A percentile compares a stretch with the other conserved stretches of the same genome.
phyloP scores from a whole-genome alignment of 2,888 invertebrate species.

The Tetrapedia diversipes region DNA sequence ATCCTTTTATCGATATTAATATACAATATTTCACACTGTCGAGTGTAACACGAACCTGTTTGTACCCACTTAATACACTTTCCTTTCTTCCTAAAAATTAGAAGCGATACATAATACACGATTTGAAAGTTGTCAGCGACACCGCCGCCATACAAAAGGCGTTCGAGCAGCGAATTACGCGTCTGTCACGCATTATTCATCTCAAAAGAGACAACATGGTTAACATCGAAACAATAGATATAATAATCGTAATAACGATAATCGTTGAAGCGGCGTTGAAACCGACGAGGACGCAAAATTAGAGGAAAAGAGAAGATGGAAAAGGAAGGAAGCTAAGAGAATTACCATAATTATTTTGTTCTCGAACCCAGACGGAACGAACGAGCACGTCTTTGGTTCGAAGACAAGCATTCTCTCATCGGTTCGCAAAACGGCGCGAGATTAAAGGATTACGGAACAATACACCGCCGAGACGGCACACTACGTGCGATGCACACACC shows the following conservation, averaged over 20 bases:
- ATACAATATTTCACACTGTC: neutral
- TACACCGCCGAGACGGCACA: neutral
- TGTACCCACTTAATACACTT: neutral
- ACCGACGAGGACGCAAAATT: neutral
- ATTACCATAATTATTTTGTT: neutral
- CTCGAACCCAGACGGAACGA: neutral
- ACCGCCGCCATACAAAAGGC: neutral
- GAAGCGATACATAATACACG: neutral
- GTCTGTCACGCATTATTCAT: too few species aligned
- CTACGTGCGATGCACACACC: neutral
- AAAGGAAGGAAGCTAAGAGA: too few species aligned
- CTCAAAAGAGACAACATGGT: too few species aligned
- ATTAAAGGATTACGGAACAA: constrained; percentile 17
- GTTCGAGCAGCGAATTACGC: neutral
- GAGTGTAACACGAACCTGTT: neutral
- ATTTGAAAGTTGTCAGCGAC: neutral
- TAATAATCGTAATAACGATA: too few species aligned
- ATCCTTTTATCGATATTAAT: neutral
- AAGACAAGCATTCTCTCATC: neutral
- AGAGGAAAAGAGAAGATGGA: neutral
- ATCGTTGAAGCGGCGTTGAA: too few species aligned
- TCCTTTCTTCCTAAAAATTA: neutral
- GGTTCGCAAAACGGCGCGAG: neutral
- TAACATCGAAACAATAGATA: too few species aligned
- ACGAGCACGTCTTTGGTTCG: neutral